Base-by-base conservation (phyloP, 2,888 invertebrate species). In the Bombyx huttoni region DNA sequence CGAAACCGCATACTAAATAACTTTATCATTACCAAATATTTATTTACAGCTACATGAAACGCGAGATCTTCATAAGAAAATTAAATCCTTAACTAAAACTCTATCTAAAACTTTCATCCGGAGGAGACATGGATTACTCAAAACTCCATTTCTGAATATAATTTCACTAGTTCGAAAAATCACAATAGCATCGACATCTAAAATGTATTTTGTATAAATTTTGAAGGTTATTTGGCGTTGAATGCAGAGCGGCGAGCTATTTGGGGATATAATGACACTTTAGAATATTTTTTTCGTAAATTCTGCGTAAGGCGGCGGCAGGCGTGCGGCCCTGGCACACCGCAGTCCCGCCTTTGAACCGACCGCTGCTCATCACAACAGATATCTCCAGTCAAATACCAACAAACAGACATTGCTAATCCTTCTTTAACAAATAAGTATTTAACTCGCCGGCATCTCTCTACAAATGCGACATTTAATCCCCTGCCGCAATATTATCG, bases 391-490 rank as follows among this genome's bases (percentile, higher is more conserved):
- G 67, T 68, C 70, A 78, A 78, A 78, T 70, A 71, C 66, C 72
- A 70, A 78, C 74, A 74, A 71, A 80, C 70, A 75, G 65, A 71
- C 67, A 71, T 68, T 65, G 70, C 74, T 85, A 86, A 87, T 83
- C 85, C 82, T 68, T 69, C 77, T 73, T 73, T 72, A 67, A 75
- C 76, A 78, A 77, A 75, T 71, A 77, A 74, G 69, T 72, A 73
- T 70, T 72, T 78, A 81, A 76, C 68, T 63, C 74, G 72, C 73
- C 81, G 81, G 75, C 78, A 76, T 75, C 71, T 76, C 68, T 70
- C 70, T 74, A 76, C 79, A 85, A 80, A 83, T 80, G 75, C 78
- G 73, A 73, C 72, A 70, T 77, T 72, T 75, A 79, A 82, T 77
- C 78, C 75, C 63, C 65, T 59, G 61, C 78, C 79, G 80, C 80